A percentile compares a stretch with the other conserved stretches of the same genome.
These are phyloP conservation scores for Cryptophagus acutangulus DNA, from an alignment of 2,888 invertebrate genomes.

Conservation along the genomic window DNA sequence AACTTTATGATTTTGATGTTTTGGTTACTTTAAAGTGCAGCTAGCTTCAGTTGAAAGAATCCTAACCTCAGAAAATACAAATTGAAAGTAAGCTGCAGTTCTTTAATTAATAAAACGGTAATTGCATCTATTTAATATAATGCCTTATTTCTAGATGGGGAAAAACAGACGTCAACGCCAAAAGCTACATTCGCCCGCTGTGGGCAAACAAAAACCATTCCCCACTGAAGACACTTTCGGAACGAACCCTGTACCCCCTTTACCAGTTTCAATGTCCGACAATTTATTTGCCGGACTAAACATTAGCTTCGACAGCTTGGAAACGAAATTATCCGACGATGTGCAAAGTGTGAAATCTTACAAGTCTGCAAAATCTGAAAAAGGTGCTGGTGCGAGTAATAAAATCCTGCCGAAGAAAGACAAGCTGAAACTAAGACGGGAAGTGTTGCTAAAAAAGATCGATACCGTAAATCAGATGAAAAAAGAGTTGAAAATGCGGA, in stretches of 20 bases:
- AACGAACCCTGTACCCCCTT: constrained; percentile 10
- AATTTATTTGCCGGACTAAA: constrained; percentile 31
- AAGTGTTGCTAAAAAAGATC: constrained; percentile 37
- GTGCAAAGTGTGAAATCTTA: constrained; percentile 34
- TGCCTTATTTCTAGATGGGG: no score
- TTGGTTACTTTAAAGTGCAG: no score
- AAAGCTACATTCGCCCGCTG: constrained; percentile 25
- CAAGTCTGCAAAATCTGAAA: constrained; percentile 37
- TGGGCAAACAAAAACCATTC: constrained; percentile 2
- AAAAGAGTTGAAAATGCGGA: constrained; percentile 32
- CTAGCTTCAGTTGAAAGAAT: no score
- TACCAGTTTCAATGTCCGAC: constrained; percentile 21
- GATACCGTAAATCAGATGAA: constrained; percentile 35
- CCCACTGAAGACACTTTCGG: constrained; percentile 6
- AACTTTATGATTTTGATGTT: no score
- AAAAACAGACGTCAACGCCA: constrained; percentile 27
- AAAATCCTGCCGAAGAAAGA: constrained; percentile 38
- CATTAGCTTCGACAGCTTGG: constrained; percentile 27
- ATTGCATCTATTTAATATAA: no score
- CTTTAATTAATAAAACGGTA: no score
- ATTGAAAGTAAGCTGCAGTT: no score
- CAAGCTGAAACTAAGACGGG: constrained; percentile 36
- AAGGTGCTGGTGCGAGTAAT: constrained; percentile 18
- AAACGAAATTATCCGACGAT: constrained; percentile 31
- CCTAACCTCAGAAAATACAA: no score